These are phyloP conservation scores for Ovis aries DNA, from an alignment of 2,113 vertebrate genomes.

Conservation along the genomic window DNA sequence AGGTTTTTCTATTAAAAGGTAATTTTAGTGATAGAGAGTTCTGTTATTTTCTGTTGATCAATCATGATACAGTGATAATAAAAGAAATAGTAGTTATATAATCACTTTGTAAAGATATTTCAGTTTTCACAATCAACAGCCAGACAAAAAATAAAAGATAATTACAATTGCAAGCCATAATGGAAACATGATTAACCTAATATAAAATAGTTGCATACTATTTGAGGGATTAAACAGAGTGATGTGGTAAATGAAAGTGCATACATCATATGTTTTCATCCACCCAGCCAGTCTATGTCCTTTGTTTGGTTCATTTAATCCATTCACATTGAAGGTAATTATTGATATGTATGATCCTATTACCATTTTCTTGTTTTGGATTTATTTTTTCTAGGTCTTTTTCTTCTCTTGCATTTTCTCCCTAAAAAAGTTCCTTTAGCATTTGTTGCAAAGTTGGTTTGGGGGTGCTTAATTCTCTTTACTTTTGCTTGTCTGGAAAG, in stretches of 20 bases:
- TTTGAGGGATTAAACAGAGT: background rate
- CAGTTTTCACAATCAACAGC: background rate
- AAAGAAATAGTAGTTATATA: background rate
- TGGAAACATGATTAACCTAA: background rate
- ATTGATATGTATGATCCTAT: background rate
- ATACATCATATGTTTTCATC: background rate
- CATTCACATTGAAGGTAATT: background rate
- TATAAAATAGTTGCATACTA: background rate
- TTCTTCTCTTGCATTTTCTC: background rate
- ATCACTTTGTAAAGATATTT: background rate
- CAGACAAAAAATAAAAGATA: background rate
- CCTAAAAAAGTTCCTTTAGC: background rate
- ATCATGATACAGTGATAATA: background rate
- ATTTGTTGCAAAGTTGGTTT: background rate
- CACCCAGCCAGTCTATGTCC: background rate
- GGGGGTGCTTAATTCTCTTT: background rate
- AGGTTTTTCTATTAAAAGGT: background rate
- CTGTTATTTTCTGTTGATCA: background rate
- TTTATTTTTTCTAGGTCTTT: background rate
- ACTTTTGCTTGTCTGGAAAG: background rate
- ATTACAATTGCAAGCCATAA: background rate
- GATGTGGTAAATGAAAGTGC: background rate
- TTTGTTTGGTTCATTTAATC: background rate
- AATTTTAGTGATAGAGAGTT: background rate
- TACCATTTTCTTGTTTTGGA: background rate